Conservation (phyloP, 2,888 invertebrate species). For the Prostheceraeus crozeri region DNA sequence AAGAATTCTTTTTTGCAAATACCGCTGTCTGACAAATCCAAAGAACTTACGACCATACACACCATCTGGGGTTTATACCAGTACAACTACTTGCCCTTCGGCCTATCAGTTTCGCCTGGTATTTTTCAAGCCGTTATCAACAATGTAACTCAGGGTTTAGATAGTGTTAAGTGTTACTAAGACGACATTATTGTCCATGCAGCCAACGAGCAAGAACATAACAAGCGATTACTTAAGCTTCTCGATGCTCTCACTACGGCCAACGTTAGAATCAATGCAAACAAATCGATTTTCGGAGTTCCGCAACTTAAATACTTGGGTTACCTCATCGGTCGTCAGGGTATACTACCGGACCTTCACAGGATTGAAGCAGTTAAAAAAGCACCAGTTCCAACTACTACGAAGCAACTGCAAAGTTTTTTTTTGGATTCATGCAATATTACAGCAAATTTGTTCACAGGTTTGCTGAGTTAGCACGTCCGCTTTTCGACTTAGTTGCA, state of each 20-base stretch:
- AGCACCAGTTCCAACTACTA: slow-evolving; percentile 2
- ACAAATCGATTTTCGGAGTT: slow-evolving; percentile 1
- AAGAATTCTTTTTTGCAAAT: slow-evolving; percentile 7
- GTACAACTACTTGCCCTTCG: neutral
- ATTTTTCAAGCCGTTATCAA: neutral
- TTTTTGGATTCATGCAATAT: slow-evolving; percentile 6
- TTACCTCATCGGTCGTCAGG: neutral
- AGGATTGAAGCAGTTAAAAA: slow-evolving; percentile 1
- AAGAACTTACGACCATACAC: neutral
- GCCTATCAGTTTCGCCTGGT: neutral
- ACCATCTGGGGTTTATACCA: neutral
- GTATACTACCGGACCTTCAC: neutral
- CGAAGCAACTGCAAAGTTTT: slow-evolving; percentile 3
- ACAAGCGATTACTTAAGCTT: slow-evolving; percentile 2
- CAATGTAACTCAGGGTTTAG: neutral
- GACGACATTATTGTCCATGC: slow-evolving; percentile 10
- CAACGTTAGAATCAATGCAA: slow-evolving; percentile 10
- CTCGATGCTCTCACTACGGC: neutral
- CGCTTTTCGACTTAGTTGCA: neutral
- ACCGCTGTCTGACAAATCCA: neutral
- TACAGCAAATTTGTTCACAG: slow-evolving; percentile 20
- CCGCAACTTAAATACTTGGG: neutral
- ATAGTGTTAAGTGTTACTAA: slow-evolving; percentile 1
- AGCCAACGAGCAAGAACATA: slow-evolving; percentile 2
- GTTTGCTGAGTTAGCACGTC: neutral